A percentile compares a stretch with the other conserved stretches of the same genome.
These are phyloP conservation scores for Drosophila busckii DNA, from an alignment of 1,140 invertebrate genomes.

Conservation along the genomic window DNA sequence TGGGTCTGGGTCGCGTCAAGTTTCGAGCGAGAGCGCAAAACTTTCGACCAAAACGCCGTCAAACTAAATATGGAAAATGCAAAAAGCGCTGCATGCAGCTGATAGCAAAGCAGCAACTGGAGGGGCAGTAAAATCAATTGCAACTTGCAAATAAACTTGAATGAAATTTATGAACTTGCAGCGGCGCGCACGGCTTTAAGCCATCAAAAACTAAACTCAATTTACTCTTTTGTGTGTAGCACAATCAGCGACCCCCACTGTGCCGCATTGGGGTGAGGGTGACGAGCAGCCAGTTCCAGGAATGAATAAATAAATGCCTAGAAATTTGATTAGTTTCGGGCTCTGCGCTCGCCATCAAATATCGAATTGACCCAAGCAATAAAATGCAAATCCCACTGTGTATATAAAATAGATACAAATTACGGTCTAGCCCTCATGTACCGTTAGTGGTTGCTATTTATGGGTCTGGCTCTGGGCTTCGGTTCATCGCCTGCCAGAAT, in stretches of 20 bases:
- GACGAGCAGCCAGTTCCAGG: not conserved
- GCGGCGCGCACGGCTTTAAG: too few species aligned
- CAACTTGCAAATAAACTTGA: too few species aligned
- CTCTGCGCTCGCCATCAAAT: slow-evolving; percentile 10
- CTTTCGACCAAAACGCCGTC: too few species aligned
- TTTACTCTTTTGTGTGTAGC: slow-evolving; percentile 16
- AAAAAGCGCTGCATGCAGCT: too few species aligned
- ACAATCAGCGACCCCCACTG: slow-evolving; percentile 9
- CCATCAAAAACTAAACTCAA: too few species aligned
- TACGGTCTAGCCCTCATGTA: slow-evolving; percentile 13
- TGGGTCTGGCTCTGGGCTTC: not conserved
- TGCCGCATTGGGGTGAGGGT: slow-evolving; percentile 14
- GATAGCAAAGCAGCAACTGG: too few species aligned
- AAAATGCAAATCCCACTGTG: slow-evolving; percentile 54
- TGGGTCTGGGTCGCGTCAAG: too few species aligned
- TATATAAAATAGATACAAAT: slow-evolving; percentile 40
- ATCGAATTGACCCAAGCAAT: slow-evolving; percentile 31
- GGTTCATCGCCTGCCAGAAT: slow-evolving; percentile 14
- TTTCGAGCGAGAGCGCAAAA: too few species aligned
- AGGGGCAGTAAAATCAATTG: too few species aligned
- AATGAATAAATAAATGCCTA: slow-evolving; percentile 58
- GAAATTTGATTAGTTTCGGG: slow-evolving; percentile 55
- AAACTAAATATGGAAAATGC: too few species aligned
- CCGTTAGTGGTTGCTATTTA: not conserved
- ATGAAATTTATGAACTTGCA: too few species aligned